Conservation (phyloP, 2,888 invertebrate genomes). For the Andrena flavipes region DNA sequence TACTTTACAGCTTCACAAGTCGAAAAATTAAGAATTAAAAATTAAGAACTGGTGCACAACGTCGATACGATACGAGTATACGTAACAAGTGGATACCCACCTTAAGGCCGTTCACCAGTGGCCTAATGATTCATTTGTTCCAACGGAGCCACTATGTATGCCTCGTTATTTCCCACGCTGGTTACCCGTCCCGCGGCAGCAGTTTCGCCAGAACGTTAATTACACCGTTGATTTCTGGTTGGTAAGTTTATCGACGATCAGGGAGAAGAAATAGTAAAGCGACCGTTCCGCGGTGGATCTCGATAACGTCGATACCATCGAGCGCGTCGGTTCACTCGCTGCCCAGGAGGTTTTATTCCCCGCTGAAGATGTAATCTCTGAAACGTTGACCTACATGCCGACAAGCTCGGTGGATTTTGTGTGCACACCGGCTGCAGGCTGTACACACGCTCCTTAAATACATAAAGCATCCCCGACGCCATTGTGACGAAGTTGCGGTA, state of each 20-base stretch:
- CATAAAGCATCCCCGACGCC: constrained; percentile 24
- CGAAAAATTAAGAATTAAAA: too few species aligned
- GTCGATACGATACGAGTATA: too few species aligned
- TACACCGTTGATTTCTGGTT: constrained; percentile 25
- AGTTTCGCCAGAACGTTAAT: constrained; percentile 29
- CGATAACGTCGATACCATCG: constrained; percentile 51
- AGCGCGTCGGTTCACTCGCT: neutral
- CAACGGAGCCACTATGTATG: neutral
- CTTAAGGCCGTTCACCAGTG: too few species aligned
- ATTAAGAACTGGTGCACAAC: too few species aligned
- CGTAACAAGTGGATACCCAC: too few species aligned
- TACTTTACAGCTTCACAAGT: too few species aligned
- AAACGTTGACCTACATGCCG: constrained; percentile 48
- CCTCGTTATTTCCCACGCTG: too few species aligned
- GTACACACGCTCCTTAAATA: constrained; percentile 14
- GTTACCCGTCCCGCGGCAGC: neutral
- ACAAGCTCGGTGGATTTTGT: constrained; percentile 1
- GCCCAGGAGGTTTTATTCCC: constrained; percentile 16
- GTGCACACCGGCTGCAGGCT: constrained; percentile 3
- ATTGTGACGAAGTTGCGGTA: constrained; percentile 44
- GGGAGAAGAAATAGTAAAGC: constrained; percentile 10
- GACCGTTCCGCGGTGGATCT: neutral
- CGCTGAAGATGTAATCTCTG: constrained; percentile 41
- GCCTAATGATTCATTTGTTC: constrained; percentile 9
- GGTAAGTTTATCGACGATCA: constrained; percentile 31